Percentiles rank a stretch among this genome's conserved stretches.
These are phyloP conservation scores for Harpagoxenus sublaevis DNA, from an alignment of 2,888 invertebrate genomes.

Conservation along the genomic window DNA sequence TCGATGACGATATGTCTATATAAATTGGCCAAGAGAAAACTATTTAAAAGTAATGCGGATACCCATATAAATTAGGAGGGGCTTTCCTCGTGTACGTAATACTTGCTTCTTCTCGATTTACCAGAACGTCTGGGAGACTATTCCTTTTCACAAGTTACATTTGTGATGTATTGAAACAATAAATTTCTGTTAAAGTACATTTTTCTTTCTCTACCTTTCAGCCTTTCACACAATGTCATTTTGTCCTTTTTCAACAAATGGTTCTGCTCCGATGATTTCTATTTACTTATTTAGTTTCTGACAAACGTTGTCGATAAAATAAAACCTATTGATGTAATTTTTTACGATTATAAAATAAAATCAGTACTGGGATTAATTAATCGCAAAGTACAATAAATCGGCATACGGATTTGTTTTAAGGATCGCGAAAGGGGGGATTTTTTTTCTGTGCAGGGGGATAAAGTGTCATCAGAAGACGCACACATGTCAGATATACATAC, in stretches of 20 bases:
- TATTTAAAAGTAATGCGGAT: not conserved
- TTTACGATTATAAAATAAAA: not conserved
- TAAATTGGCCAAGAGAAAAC: constrained; percentile 9
- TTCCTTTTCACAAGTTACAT: constrained; percentile 67
- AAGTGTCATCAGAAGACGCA: not conserved
- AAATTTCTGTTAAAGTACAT: constrained; percentile 74
- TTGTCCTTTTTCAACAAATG: not conserved
- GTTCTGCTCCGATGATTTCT: not conserved
- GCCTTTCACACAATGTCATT: not conserved
- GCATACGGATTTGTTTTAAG: not conserved
- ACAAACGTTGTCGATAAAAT: not conserved
- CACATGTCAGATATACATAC: constrained; percentile 36
- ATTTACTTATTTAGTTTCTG: not conserved
- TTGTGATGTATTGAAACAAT: constrained; percentile 77
- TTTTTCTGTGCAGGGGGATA: not conserved
- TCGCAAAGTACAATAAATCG: not conserved
- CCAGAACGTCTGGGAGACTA: constrained; percentile 42
- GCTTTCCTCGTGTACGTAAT: constrained; percentile 56
- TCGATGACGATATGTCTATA: not conserved
- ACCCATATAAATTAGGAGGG: not conserved
- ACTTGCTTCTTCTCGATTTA: constrained; percentile 57
- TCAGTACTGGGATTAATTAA: not conserved
- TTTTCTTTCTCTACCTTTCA: not conserved
- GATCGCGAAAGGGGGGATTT: not conserved
- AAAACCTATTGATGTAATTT: not conserved